Base-by-base conservation (phyloP, 2,888 invertebrate genomes). In the Scrobipalpa atriplicella region DNA sequence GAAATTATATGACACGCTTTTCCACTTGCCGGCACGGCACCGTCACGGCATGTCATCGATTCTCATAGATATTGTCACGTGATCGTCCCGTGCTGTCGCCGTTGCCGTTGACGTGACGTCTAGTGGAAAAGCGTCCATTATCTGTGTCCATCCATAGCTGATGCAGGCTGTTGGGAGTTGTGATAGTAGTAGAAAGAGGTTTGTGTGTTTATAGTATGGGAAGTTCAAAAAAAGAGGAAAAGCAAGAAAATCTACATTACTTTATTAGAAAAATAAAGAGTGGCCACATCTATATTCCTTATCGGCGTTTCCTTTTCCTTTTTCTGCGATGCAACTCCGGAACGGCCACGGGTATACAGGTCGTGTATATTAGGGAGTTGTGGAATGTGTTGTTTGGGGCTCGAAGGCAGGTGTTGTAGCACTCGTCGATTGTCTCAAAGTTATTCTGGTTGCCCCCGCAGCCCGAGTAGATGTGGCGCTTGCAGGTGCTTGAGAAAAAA, bases 371-470 rank as follows among this genome's bases (percentile, higher is more conserved):
- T 2, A 3, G 29, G 29, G 29, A 29, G 5, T 16, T 47, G 16
- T 16, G n/a, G 16, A 3, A 47, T 7, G 47, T 47, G 47, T 47
- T 47, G n/a, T 5, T n/a, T 7, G 38, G 11, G 38, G 38, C 18
- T 16, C 16, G 16, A 2, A 86, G 61, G 61, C 90, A 90, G 0
- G 81, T 86, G 0, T 68, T 68, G 29, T 77, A n/a, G 67, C 90
- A 90, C 64, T 86, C 85, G 0, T 52, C 21, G 1, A 72, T 71
- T 0, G 82, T 77, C 56, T 90, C 83, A 67, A 90, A 90, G 70
- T 90, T 90, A 67, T 90, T 90, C 69, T 89, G 89, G 69, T 90
- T 90, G 1, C 90, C 90, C 0, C 89, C 90, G 70, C 90, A 90
- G 0, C 90, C 90, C 0, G 90, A 90, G 69, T 89, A 90, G 16